These are phyloP conservation scores for Matsumyia berberina DNA, from an alignment of 2,888 invertebrate genomes.

Conservation along the genomic window DNA sequence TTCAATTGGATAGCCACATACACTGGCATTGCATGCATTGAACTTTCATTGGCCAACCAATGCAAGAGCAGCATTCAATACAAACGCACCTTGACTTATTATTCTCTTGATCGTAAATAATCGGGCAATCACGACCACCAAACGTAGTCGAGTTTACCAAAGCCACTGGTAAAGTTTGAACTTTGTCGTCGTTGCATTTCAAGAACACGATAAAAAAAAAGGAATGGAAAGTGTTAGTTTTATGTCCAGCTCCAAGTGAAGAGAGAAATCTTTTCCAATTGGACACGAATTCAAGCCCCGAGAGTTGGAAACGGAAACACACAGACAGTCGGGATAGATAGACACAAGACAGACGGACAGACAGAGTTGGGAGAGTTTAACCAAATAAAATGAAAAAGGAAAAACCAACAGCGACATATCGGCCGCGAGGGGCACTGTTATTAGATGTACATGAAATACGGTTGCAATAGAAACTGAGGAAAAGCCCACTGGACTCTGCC, in stretches of 20 bases:
- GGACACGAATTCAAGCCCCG: conserved; percentile 61
- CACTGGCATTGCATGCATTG: too few species aligned
- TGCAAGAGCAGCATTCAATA: conserved; percentile 21
- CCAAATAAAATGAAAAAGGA: conserved; percentile 15
- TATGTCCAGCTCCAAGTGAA: conserved; percentile 35
- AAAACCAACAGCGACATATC: conserved; percentile 1
- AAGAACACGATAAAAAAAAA: conserved; percentile 28
- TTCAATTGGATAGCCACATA: conserved; percentile 23
- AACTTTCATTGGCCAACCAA: neutral
- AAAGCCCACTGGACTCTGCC: conserved; percentile 69
- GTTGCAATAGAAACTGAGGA: neutral
- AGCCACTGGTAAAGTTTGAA: too few species aligned
- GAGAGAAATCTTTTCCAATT: conserved; percentile 42
- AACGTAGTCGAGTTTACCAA: conserved; percentile 9
- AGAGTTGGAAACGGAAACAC: conserved; percentile 18
- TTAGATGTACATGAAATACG: too few species aligned
- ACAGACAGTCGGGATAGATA: conserved; percentile 2
- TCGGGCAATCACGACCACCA: conserved; percentile 65
- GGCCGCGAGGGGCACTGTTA: too few species aligned
- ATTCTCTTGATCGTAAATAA: conserved; percentile 68
- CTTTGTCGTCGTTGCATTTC: too few species aligned
- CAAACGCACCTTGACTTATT: conserved; percentile 73
- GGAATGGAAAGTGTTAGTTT: conserved; percentile 67
- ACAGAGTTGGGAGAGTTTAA: conserved; percentile 44
- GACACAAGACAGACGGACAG: conserved; percentile 3